These are phyloP conservation scores for Dufourea novaeangliae DNA, from an alignment of 1,140 invertebrate genomes.

Conservation along the genomic window DNA sequence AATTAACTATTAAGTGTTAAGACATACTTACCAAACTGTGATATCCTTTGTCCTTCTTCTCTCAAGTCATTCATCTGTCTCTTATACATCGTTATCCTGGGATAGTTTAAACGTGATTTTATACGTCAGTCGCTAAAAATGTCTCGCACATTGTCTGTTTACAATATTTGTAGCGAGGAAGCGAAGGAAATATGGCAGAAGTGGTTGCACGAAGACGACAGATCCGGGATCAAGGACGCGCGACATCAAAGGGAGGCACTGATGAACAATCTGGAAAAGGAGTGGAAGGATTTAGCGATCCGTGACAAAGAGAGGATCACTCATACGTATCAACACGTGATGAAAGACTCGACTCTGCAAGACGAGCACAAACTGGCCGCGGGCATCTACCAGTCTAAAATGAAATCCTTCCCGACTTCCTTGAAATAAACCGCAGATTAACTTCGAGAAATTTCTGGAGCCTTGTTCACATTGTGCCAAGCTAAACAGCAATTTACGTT, in stretches of 20 bases:
- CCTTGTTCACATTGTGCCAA: constrained; percentile 6
- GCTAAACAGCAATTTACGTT: not conserved
- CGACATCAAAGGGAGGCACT: constrained; percentile 61
- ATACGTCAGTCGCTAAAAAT: no score
- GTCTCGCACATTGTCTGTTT: not conserved
- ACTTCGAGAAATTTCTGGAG: not conserved
- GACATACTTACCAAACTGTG: no score
- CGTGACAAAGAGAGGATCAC: constrained; percentile 72
- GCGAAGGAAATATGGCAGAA: constrained; percentile 74
- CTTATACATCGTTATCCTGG: no score
- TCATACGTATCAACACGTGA: constrained; percentile 61
- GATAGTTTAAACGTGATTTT: no score
- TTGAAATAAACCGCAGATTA: not conserved
- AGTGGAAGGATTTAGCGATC: constrained; percentile 72
- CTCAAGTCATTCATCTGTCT: no score
- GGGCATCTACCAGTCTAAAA: not conserved
- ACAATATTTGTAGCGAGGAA: constrained; percentile 70
- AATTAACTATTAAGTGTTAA: no score
- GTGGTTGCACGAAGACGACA: constrained; percentile 72
- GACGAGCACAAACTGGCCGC: constrained; percentile 57
- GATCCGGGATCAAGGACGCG: constrained; percentile 55
- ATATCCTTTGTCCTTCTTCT: no score
- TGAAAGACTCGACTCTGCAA: constrained; percentile 55
- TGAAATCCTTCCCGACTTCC: constrained; percentile 4
- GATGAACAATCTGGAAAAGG: constrained; percentile 71